Evolutionary conservation across 2,113 vertebrate species (phyloP), one percentile per base, ranked within the genome.

Genomic region (Perca flavescens): DNA sequence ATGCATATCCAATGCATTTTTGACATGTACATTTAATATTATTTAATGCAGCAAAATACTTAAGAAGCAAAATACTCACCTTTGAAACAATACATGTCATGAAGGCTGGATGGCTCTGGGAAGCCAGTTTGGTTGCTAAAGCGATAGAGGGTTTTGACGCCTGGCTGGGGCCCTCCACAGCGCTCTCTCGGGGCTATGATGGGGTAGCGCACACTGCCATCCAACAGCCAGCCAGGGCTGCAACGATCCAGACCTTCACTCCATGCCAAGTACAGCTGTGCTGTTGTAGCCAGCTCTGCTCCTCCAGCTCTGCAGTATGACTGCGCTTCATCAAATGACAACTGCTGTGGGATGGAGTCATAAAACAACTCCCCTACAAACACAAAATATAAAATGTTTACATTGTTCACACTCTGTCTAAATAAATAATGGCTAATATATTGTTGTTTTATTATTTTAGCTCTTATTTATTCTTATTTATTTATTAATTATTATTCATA

Each of bases 131-230:
- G 98, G 93, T 99, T 98, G 36, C 93, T 96, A 92, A 97, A 97
- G 56, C 94, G 95, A 93, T 99, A 99, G 61, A 99, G 80, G 3
- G 97, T 99, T 93, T 99, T 99, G 91, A 99, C 97, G 0, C 98
- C 98, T 0, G 97, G 91, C 82, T 95, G 90, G 0, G 95, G 86
- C 1, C 97, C 98, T 0, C 98, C 98, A 22, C 98, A 99, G 60
- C 95, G 96, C 63, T 97, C 97, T 54, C 97, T 94, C 0, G 98
- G 97, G 2, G 84, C 96, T 77, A 96, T 82, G n/a, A 99, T 98
- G 62, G 98, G 97, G 80, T 98, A 99, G n/a, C 98, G 97, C 74
- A 98, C 97, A 0, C 98, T 99, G 91, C 97, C 97, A 1, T 99
- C 98, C 0, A 96, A 96, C 79, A 99, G 91, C 98, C 98, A 99